These are phyloP conservation scores for Nomada lathburiana DNA, from an alignment of 2,888 invertebrate genomes.

Conservation along the genomic window DNA sequence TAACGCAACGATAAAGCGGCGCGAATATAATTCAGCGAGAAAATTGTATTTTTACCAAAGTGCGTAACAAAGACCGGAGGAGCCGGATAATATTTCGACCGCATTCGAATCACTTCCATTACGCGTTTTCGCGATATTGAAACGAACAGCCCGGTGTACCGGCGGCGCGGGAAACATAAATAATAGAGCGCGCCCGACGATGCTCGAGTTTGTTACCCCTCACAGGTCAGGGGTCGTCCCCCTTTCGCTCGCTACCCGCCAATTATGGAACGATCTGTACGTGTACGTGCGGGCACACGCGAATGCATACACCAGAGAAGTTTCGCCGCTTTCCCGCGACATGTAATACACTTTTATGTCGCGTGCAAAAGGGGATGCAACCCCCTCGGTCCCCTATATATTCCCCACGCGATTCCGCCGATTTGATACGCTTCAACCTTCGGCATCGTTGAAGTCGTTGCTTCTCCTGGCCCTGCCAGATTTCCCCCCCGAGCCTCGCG, in stretches of 20 bases:
- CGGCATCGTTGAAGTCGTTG: slow-evolving; percentile 55
- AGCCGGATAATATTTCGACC: neutral
- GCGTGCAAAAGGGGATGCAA: slow-evolving; percentile 69
- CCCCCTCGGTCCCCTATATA: slow-evolving; percentile 45
- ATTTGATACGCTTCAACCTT: slow-evolving; percentile 66
- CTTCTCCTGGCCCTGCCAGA: slow-evolving; percentile 31
- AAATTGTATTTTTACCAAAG: neutral
- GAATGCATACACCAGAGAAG: slow-evolving; percentile 16
- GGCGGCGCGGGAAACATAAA: slow-evolving; percentile 34
- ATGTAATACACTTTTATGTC: slow-evolving; percentile 77
- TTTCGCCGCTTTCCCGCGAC: slow-evolving; percentile 56
- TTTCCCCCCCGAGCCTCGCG: slow-evolving; percentile 22
- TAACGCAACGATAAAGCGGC: neutral
- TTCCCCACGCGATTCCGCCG: slow-evolving; percentile 56
- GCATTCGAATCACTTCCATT: neutral
- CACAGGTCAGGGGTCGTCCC: slow-evolving; percentile 36
- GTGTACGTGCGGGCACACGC: slow-evolving; percentile 15
- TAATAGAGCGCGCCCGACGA: slow-evolving; percentile 34
- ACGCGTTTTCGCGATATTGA: slow-evolving; percentile 10
- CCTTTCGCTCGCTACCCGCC: slow-evolving; percentile 41
- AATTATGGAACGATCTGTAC: slow-evolving; percentile 43
- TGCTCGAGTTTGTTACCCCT: slow-evolving; percentile 46
- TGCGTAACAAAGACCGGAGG: too few species aligned
- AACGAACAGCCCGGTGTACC: slow-evolving; percentile 3
- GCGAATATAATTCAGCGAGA: neutral